Evolutionary conservation across 1,140 invertebrate species (phyloP).

Genomic region (Orussus abietinus): DNA sequence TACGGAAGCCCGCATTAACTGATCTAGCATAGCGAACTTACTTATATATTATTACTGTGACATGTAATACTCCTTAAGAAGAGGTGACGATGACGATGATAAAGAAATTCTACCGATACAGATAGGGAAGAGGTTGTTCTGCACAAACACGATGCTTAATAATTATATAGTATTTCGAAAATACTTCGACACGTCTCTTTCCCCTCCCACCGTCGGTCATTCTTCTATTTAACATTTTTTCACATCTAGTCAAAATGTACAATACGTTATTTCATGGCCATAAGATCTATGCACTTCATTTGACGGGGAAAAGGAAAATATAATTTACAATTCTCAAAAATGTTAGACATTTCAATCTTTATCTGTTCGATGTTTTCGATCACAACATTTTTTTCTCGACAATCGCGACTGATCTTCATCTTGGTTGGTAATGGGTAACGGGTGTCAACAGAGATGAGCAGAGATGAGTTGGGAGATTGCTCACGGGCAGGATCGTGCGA

Average conservation of each 20-base stretch:
- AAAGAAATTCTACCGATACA: constrained; percentile 33
- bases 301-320: not conserved
- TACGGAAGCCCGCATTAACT: constrained; percentile 30
- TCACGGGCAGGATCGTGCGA: too few species aligned
- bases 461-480: too few species aligned
- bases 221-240: not conserved
- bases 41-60: constrained; percentile 48
- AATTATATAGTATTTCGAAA: constrained; percentile 42
- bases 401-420: too few species aligned
- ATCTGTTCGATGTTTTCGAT: too few species aligned
- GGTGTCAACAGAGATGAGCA: too few species aligned
- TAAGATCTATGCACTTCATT: not conserved
- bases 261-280: not conserved
- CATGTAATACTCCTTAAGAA: constrained; percentile 44
- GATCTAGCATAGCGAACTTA: constrained; percentile 45
- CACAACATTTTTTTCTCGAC: too few species aligned
- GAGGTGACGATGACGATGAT: constrained; percentile 11
- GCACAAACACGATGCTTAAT: constrained; percentile 50
- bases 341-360: not conserved
- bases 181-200: constrained; percentile 4
- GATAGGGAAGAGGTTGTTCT: constrained; percentile 42
- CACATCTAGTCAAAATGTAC: not conserved
- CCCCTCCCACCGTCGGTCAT: too few species aligned
- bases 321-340: not conserved
- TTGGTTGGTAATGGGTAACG: too few species aligned